These are phyloP conservation scores for Glaucomys volans DNA, from an alignment of 2,113 vertebrate genomes.

Conservation along the genomic window DNA sequence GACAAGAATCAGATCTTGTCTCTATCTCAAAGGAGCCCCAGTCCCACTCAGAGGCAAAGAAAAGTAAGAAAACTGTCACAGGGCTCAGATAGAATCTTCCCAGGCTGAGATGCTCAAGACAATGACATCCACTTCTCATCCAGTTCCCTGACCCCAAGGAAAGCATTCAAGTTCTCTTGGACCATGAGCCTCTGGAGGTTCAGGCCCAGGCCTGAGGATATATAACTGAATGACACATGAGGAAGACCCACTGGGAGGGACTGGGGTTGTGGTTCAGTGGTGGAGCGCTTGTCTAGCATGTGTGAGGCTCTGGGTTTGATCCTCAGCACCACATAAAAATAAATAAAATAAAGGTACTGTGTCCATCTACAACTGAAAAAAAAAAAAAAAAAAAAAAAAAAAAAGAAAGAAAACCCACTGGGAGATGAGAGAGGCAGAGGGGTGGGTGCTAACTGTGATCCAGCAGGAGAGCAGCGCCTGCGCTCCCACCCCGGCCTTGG, in stretches of 20 bases:
- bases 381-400: too few species aligned
- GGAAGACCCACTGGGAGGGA: background rate
- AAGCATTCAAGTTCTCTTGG: too few species aligned
- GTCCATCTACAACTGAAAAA: too few species aligned
- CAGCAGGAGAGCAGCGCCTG: too few species aligned
- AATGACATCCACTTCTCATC: accelerated
- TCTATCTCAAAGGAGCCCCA: background rate
- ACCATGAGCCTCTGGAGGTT: background rate
- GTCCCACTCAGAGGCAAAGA: background rate
- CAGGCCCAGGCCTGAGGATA: background rate
- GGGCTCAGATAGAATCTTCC: background rate
- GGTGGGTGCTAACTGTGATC: too few species aligned
- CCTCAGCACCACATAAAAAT: too few species aligned
- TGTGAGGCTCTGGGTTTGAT: too few species aligned
- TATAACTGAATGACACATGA: accelerated
- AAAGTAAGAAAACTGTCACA: background rate
- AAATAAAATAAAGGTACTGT: too few species aligned
- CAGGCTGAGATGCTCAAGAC: background rate
- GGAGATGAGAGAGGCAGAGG: background rate
- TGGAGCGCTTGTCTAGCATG: too few species aligned
- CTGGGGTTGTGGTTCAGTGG: too few species aligned
- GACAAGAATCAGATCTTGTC: background rate
- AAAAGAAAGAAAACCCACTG: background rate
- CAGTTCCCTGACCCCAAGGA: background rate
- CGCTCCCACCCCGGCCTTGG: accelerated